Base-by-base conservation (phyloP, 2,797 vertebrate genomes). In the Mastacembelus armatus region DNA sequence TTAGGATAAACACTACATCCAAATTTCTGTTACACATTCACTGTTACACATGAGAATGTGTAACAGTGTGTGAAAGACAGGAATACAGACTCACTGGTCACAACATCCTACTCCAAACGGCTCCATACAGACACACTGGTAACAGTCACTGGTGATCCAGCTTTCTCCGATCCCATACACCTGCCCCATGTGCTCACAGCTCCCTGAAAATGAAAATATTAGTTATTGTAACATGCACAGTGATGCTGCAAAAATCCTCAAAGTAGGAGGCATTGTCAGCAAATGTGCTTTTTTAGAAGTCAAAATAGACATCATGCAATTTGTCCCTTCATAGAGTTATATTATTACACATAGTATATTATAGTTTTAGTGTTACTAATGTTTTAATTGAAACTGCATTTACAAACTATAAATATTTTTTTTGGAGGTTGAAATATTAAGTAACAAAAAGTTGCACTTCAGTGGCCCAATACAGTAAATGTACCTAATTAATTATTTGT, bases 31-130 rank as follows among this genome's bases (percentile, higher is more conserved):
- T n/a, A n/a, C n/a, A n/a, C n/a, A n/a, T n/a, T n/a, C n/a, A n/a
- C n/a, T n/a, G n/a, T n/a, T n/a, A n/a, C n/a, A n/a, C n/a, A n/a
- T 9, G n/a, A 33, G 21, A 30, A 24, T 33, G 22, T n/a, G 61
- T 43, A 39, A 4, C 2, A 21, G 6, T 30, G 24, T 19, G 7
- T 15, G n/a, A 11, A n/a, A 12, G 5, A 11, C 21, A 15, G 19
- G 24, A 27, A 55, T 52, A 63, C 1, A 43, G 68, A 88, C 93
- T 92, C 66, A 94, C 93, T 92, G 83, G 50, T 94, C 93, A 80
- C 93, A 94, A 81, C 93, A 94, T 73, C 93, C 93, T 0, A 94
- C 92, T 84, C 93, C 93, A 52, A 94, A 94, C 7, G 93, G 93
- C 74, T 93, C 91, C 92, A 94, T 92, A 74, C 93, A 94, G 74